Conservation (phyloP, 2,113 vertebrate genomes). For the Brienomyrus brachyistius region DNA sequence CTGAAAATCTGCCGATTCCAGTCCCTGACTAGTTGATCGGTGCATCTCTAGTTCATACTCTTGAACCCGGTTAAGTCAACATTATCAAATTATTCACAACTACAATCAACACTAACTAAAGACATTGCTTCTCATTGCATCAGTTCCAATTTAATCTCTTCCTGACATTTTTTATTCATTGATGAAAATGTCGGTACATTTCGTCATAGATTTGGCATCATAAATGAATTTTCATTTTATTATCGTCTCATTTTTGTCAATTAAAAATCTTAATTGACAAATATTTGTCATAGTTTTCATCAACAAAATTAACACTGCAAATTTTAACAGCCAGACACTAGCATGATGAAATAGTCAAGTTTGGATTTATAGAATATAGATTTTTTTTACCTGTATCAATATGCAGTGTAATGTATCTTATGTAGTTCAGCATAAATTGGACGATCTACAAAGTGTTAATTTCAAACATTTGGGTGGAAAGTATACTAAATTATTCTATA, state of each 20-base stretch:
- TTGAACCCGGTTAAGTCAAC: too few species aligned
- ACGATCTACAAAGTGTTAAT: not conserved
- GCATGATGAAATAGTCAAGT: not conserved
- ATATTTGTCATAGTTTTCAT: not conserved
- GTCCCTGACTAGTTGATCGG: too few species aligned
- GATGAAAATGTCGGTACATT: not conserved
- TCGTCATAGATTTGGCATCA: not conserved
- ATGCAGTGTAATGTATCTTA: not conserved
- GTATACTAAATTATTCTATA: not conserved
- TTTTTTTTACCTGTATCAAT: not conserved
- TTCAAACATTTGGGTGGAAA: not conserved
- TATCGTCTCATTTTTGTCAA: not conserved
- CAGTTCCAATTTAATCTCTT: not conserved
- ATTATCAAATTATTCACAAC: not conserved
- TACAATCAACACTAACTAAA: not conserved
- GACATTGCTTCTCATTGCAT: not conserved
- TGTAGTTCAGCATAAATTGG: not conserved
- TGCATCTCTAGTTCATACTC: too few species aligned
- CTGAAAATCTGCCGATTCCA: too few species aligned
- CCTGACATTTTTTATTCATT: not conserved
- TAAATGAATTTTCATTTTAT: not conserved
- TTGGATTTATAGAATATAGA: not conserved
- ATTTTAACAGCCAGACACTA: not conserved
- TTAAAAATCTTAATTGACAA: not conserved
- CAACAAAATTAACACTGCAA: not conserved